phyloP scores from a whole-genome alignment of 2,113 vertebrate genomes.

The Etia nguti region DNA sequence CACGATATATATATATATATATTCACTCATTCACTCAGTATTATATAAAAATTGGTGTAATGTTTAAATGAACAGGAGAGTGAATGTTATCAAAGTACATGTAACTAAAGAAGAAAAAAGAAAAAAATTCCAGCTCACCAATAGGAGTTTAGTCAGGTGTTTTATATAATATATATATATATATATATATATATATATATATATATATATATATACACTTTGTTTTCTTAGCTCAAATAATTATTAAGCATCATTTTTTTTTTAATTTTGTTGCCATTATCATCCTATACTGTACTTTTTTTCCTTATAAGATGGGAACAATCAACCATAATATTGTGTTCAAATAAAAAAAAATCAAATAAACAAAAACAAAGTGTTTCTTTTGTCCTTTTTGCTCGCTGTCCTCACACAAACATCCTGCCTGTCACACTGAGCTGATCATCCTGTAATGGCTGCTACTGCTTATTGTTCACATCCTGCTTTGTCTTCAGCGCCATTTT shows the following conservation, averaged over 20 bases:
- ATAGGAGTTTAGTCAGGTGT: background rate
- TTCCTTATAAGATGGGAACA: background rate
- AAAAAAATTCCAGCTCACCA: background rate
- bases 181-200: too few species aligned
- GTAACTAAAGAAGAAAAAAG: background rate
- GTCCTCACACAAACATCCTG: background rate
- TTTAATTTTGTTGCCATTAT: background rate
- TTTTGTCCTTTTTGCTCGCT: background rate
- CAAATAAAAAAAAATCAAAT: background rate
- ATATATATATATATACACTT: background rate
- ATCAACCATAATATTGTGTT: background rate
- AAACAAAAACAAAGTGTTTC: background rate
- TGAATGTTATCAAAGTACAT: background rate
- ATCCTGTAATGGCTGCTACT: conserved; percentile 77
- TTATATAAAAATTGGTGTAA: background rate
- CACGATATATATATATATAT: background rate
- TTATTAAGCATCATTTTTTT: background rate
- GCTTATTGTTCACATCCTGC: conserved; percentile 78
- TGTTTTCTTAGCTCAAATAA: background rate
- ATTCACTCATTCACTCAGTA: background rate
- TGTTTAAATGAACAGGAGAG: background rate
- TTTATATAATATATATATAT: background rate
- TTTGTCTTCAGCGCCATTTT: conserved; percentile 86
- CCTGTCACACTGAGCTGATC: conserved; percentile 50
- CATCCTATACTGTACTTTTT: background rate